Conservation (phyloP, 2,797 vertebrate genomes). For the Phataginus tetradactyla region DNA sequence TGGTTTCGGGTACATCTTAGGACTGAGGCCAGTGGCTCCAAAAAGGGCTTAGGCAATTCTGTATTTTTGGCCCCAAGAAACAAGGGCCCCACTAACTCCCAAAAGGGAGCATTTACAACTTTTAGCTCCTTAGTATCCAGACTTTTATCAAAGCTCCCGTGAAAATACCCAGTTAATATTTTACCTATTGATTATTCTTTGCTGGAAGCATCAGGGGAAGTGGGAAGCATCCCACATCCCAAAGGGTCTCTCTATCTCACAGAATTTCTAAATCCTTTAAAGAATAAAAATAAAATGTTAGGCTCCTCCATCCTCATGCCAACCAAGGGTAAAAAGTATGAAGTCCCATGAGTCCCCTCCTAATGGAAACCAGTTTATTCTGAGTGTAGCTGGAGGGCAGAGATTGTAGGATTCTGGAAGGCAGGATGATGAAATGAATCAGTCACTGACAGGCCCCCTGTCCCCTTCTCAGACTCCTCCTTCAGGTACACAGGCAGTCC, state of each 20-base stretch:
- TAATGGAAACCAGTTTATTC: not conserved
- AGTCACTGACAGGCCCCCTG: not conserved
- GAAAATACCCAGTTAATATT: not conserved
- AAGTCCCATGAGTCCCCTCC: not conserved
- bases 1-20: not conserved
- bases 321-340: not conserved
- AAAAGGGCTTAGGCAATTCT: not conserved
- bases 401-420: not conserved
- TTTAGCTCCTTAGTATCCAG: not conserved
- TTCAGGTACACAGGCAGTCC: slow-evolving; percentile 98
- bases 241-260: not conserved
- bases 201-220: not conserved
- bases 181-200: not conserved
- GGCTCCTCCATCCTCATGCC: not conserved
- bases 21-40: not conserved
- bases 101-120: not conserved
- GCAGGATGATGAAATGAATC: not conserved
- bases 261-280: slow-evolving; percentile 21
- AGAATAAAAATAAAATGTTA: not conserved
- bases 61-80: not conserved
- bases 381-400: not conserved
- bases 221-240: not conserved
- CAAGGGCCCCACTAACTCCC: not conserved
- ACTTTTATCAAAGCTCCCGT: not conserved
- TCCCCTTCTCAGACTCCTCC: slow-evolving; percentile 91